These are phyloP conservation scores for Phodopus roborovskii DNA, from an alignment of 2,113 vertebrate species.

Conservation along the genomic window DNA sequence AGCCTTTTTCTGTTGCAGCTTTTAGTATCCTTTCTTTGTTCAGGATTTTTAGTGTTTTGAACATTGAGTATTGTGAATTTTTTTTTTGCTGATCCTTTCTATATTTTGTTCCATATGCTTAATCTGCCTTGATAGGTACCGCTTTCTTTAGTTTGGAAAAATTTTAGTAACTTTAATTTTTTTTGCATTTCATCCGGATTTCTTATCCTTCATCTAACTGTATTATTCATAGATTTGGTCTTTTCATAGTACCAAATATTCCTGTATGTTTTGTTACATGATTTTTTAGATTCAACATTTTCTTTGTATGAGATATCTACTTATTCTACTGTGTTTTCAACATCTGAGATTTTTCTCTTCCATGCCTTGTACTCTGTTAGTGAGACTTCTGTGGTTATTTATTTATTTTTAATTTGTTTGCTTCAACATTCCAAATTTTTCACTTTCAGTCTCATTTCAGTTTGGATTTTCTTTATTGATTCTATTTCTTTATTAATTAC, in stretches of 20 bases:
- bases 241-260: background rate
- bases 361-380: background rate
- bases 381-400: background rate
- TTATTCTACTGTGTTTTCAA: background rate
- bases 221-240: background rate
- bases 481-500: background rate
- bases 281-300: background rate
- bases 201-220: background rate
- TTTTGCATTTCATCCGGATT: background rate
- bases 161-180: too few species aligned
- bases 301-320: background rate
- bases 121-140: too few species aligned
- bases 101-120: too few species aligned
- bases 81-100: background rate
- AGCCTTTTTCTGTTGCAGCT: background rate
- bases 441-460: background rate
- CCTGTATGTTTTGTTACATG: background rate
- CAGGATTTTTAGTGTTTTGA: background rate
- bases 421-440: background rate
- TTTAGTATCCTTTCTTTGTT: background rate
- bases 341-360: background rate
- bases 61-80: background rate
- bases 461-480: background rate
- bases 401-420: background rate
- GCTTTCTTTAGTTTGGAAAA: too few species aligned